Conservation (phyloP, 2,888 invertebrate genomes). For the Stegophylla sp. region DNA sequence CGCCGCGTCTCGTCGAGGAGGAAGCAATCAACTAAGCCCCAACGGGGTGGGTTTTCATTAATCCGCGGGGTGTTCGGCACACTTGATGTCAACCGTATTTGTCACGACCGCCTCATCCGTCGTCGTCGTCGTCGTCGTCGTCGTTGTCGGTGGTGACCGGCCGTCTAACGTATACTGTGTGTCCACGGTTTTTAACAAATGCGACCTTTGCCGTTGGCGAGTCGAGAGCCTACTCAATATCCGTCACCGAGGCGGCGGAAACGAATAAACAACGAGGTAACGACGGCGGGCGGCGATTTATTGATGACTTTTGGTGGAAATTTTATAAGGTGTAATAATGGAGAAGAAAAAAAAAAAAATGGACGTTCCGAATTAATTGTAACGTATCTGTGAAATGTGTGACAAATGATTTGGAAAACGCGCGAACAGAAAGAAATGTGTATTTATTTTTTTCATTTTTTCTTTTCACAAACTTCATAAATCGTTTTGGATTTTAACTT, state of each 20-base stretch:
- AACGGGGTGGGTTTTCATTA: constrained; percentile 59
- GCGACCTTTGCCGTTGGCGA: constrained; percentile 39
- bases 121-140: no score
- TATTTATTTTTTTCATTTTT: no score
- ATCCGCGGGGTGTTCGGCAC: constrained; percentile 47
- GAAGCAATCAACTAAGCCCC: constrained; percentile 57
- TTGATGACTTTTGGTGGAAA: constrained; percentile 22
- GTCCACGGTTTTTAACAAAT: constrained; percentile 50
- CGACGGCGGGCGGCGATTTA: constrained; percentile 35
- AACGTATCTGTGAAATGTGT: neutral
- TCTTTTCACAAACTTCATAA: neutral
- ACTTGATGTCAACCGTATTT: constrained; percentile 56
- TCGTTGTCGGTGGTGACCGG: no score
- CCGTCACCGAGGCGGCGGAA: constrained; percentile 26
- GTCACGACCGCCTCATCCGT: constrained; percentile 52
- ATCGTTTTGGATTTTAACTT: neutral
- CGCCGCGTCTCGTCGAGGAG: constrained; percentile 36
- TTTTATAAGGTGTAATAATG: no score
- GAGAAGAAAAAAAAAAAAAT: constrained; percentile 14
- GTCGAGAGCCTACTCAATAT: constrained; percentile 44
- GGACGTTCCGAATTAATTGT: neutral
- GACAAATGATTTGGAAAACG: neutral
- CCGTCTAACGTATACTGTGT: constrained; percentile 15
- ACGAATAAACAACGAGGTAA: constrained; percentile 50
- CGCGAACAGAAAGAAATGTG: neutral